These are phyloP conservation scores for Clistopyga incitator DNA, from an alignment of 2,888 invertebrate species.

Conservation along the genomic window DNA sequence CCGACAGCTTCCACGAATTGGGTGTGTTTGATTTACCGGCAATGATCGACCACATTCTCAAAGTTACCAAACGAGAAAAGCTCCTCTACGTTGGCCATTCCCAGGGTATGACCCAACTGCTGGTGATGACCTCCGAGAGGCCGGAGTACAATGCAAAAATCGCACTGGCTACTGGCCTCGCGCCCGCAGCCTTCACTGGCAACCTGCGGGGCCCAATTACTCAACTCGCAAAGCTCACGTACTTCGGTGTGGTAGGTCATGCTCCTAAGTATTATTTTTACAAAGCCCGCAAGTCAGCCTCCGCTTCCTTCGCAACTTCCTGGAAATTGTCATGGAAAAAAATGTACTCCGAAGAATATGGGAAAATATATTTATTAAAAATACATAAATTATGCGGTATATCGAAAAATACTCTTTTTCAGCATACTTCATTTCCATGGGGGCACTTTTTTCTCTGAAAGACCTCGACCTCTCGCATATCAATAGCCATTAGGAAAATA, in stretches of 20 bases:
- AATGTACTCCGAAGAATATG: too few species aligned
- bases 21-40: conserved; percentile 86
- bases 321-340: too few species aligned
- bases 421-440: too few species aligned
- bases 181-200: conserved; percentile 82
- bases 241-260: conserved; percentile 81
- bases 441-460: not conserved
- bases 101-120: conserved; percentile 85
- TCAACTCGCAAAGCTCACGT: conserved; percentile 79
- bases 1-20: conserved; percentile 82
- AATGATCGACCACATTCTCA: conserved; percentile 85
- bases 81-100: conserved; percentile 87
- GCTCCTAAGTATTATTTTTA: conserved; percentile 7
- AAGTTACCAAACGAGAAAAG: conserved; percentile 81
- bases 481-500: conserved; percentile 9
- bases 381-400: too few species aligned
- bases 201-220: conserved; percentile 81
- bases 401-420: too few species aligned
- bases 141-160: conserved; percentile 81
- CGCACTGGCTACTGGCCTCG: conserved; percentile 79
- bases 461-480: conserved; percentile 17
- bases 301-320: not conserved
- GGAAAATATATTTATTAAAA: too few species aligned
- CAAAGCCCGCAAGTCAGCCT: not conserved
- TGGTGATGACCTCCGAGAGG: conserved; percentile 80